A percentile compares a stretch with the other conserved stretches of the same genome.
phyloP scores from a whole-genome alignment of 2,113 vertebrate genomes.

The Galeopterus variegatus region DNA sequence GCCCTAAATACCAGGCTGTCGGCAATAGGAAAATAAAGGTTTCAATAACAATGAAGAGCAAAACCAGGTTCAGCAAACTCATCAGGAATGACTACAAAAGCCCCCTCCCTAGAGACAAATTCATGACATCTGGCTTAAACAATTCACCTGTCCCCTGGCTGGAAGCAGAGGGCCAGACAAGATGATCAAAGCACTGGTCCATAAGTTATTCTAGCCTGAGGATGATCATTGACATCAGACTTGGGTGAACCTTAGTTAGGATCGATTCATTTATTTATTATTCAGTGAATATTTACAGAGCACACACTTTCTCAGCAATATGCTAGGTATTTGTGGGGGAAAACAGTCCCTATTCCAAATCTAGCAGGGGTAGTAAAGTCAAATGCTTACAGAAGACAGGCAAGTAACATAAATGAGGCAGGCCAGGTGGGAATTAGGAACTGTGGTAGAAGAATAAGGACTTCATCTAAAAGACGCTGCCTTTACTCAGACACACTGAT shows the following conservation, averaged over 20 bases:
- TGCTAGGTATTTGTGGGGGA: not conserved
- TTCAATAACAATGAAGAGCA: conserved; percentile 37
- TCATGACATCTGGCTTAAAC: not conserved
- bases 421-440: not conserved
- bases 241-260: not conserved
- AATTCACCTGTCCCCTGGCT: not conserved
- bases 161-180: not conserved
- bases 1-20: not conserved
- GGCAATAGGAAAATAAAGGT: conserved; percentile 35
- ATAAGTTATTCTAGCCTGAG: conserved; percentile 56
- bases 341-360: not conserved
- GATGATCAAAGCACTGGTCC: conserved; percentile 27
- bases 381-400: not conserved
- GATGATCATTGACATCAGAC: conserved; percentile 3
- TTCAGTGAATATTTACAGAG: not conserved
- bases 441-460: not conserved
- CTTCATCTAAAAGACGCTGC: not conserved
- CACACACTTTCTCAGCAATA: not conserved
- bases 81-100: not conserved
- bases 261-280: conserved; percentile 9
- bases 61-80: not conserved
- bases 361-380: not conserved
- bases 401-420: not conserved
- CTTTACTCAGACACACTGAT: not conserved
- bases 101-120: not conserved